Base-by-base conservation (phyloP, 2,888 invertebrate genomes). In the Rhagonycha fulva region DNA sequence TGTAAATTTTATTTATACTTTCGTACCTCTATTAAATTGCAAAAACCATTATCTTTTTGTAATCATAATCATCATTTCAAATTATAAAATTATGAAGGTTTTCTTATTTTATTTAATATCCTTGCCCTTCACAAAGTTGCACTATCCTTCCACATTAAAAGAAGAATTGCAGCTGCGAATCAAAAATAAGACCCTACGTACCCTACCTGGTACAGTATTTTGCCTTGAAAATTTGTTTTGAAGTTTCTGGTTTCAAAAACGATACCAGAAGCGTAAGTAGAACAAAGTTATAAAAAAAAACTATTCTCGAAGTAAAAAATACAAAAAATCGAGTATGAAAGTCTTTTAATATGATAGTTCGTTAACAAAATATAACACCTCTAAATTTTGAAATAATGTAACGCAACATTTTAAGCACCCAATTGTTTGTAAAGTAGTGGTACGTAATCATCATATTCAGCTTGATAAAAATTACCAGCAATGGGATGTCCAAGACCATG, bases 371-470 rank as follows among this genome's bases (percentile, higher is more conserved):
- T n/a, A 47, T 47, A 47, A 47, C 47, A 32, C 32, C 5, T 47
- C 47, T 47, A 47, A 47, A 47, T 2, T 7, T n/a, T 47, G 47
- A 47, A 47, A 47, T 12, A 5, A 47, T n/a, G 12, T 47, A 47
- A 4, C 9, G 47, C 5, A 24, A 23, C 62, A 12, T 9, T 69
- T 72, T 77, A 77, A 62, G 23, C 69, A 0, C 76, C 76, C 47
- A 78, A 72, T 30, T 78, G 78, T 66, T 78, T 76, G 30, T 78
- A 76, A 12, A 78, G 70, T 32, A 74, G 19, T 9, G 78, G 78
- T 62, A 92, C 92, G 82, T 91, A 92, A 78, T 91, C 89, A 81
- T 92, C 92, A 84, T 90, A 92, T 85, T 92, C 87, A 3, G 91
- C 92, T 63, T 88, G 85, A 84, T 90, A 91, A 83, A 90, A 92